Conservation (phyloP, 2,113 vertebrate species). For the Thalassarche chlororhynchos region DNA sequence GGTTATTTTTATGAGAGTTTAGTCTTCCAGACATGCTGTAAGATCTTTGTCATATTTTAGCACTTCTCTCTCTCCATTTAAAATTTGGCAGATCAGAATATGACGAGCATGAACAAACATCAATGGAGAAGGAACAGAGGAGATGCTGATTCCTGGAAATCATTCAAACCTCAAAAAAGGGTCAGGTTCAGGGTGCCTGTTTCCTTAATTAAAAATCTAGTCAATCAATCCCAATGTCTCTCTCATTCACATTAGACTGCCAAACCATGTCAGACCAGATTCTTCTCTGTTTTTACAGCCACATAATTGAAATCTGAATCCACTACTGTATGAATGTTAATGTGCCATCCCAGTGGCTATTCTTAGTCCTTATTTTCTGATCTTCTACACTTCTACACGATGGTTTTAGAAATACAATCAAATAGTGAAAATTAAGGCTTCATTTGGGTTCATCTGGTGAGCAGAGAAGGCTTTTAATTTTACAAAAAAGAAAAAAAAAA, state of each 20-base stretch:
- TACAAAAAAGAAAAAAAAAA: not conserved
- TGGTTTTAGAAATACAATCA: not conserved
- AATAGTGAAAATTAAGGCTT: not conserved
- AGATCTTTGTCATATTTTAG: not conserved
- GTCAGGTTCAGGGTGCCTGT: not conserved
- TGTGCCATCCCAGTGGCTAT: not conserved
- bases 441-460: not conserved
- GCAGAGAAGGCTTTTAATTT: not conserved
- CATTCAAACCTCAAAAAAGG: not conserved
- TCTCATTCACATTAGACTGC: not conserved
- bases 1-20: not conserved
- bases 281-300: not conserved
- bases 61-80: not conserved
- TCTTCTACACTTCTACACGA: not conserved
- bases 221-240: not conserved
- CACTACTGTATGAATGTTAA: not conserved
- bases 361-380: not conserved
- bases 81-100: not conserved
- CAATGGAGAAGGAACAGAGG: not conserved
- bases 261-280: not conserved
- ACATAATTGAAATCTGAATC: not conserved
- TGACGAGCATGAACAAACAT: not conserved
- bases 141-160: not conserved
- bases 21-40: not conserved
- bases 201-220: constrained; percentile 24